Evolutionary conservation across 2,888 invertebrate species (phyloP).

Genomic region (Biston betularia): DNA sequence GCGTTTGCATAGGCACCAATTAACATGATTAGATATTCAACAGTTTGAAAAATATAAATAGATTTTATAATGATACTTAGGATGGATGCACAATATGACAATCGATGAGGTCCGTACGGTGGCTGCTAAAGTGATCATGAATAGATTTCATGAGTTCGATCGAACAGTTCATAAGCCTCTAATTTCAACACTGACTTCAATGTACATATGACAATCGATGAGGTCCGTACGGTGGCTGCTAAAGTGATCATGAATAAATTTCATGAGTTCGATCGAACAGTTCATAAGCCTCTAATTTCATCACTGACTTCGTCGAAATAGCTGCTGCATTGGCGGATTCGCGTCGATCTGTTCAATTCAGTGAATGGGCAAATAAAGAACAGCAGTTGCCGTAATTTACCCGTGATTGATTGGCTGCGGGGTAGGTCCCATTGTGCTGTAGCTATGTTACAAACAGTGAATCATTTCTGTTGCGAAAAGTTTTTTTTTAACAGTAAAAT

Average conservation of each 20-base stretch:
- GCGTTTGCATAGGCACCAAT: too few relatives aligned
- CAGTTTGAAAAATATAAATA: too few relatives aligned
- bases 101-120: too few relatives aligned
- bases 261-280: neutral
- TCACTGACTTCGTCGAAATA: neutral
- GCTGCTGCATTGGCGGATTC: conserved; percentile 8
- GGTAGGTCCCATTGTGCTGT: conserved; percentile 4
- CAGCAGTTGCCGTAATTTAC: conserved; percentile 37
- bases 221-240: too few relatives aligned
- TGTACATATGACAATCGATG: too few relatives aligned
- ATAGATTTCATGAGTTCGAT: neutral
- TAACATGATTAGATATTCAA: too few relatives aligned
- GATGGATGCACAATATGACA: too few relatives aligned
- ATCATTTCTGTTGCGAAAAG: neutral
- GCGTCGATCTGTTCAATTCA: conserved; percentile 16
- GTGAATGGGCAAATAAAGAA: conserved; percentile 35
- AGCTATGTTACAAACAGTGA: conserved; percentile 2
- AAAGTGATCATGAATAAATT: neutral
- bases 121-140: neutral
- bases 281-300: neutral
- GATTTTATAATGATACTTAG: too few relatives aligned
- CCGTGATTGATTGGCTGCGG: conserved; percentile 35
- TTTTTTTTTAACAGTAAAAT: too few relatives aligned
- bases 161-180: neutral
- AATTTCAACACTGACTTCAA: neutral